These are phyloP conservation scores for Trichomalopsis sarcophagae DNA, from an alignment of 1,140 invertebrate species.

Conservation along the genomic window DNA sequence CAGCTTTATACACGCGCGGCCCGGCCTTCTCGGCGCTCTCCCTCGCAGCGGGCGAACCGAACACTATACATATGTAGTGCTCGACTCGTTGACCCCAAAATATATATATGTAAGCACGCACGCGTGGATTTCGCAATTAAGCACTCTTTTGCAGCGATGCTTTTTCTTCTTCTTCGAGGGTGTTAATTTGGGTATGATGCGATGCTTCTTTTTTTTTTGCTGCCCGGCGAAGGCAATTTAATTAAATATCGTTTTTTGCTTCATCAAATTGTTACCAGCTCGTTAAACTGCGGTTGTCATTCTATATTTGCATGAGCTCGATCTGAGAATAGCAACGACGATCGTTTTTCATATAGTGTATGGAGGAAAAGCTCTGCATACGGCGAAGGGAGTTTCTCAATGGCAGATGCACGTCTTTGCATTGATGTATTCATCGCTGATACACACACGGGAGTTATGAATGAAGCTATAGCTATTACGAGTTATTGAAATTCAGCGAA, in stretches of 20 bases:
- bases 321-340: neutral
- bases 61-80: neutral
- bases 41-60: neutral
- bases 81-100: conserved; percentile 37
- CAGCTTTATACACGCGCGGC: neutral
- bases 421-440: conserved; percentile 18
- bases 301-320: neutral
- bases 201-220: neutral
- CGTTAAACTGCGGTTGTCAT: too few species aligned
- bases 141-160: neutral
- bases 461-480: conserved; percentile 18
- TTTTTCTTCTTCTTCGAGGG: neutral
- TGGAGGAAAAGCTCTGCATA: neutral
- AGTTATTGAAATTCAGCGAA: conserved; percentile 26
- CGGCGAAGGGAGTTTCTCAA: neutral
- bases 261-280: neutral
- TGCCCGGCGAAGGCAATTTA: neutral
- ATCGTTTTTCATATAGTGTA: neutral
- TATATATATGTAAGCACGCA: neutral
- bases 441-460: neutral
- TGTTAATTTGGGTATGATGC: conserved; percentile 5
- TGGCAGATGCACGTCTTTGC: neutral
- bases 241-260: neutral
- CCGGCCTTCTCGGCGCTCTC: neutral
- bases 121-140: conserved; percentile 30